Percentiles rank a stretch among this genome's conserved stretches.
Conservation (phyloP, 2,797 vertebrate species). For the Rhinophrynus dorsalis region DNA sequence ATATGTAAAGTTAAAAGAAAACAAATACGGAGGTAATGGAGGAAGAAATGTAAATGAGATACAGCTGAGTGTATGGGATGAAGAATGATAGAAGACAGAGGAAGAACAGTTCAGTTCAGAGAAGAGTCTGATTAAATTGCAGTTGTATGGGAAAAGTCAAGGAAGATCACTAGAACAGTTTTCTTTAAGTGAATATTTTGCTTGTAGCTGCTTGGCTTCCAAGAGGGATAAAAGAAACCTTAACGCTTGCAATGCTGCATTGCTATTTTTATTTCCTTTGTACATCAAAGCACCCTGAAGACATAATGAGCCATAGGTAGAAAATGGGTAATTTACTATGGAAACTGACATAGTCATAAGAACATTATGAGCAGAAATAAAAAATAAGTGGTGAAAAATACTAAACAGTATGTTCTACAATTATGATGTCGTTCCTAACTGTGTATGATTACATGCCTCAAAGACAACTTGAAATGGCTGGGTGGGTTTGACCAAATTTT, state of each 20-base stretch:
- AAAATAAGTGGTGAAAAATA: neutral
- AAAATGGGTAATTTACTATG: neutral
- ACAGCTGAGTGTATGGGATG: conserved; percentile 9
- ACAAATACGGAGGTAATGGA: no score
- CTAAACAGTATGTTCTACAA: neutral
- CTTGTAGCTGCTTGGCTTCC: neutral
- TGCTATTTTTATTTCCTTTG: neutral
- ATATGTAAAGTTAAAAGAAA: no score
- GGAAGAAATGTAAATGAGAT: no score
- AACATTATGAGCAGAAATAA: conserved; percentile 16
- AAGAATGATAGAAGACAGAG: neutral
- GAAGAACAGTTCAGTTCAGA: conserved; percentile 19
- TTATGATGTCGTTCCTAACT: neutral
- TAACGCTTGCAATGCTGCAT: neutral
- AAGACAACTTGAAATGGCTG: neutral
- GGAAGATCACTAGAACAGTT: conserved; percentile 26
- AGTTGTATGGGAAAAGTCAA: conserved; percentile 15
- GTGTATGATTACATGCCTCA: neutral
- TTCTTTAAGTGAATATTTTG: conserved; percentile 15
- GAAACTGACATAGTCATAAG: conserved; percentile 3
- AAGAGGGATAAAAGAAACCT: neutral
- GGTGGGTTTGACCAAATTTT: no score
- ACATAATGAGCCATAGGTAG: neutral
- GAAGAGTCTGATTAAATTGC: neutral
- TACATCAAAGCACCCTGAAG: neutral